Conservation (phyloP, 2,888 invertebrate species). For the Cheilosia variabilis region DNA sequence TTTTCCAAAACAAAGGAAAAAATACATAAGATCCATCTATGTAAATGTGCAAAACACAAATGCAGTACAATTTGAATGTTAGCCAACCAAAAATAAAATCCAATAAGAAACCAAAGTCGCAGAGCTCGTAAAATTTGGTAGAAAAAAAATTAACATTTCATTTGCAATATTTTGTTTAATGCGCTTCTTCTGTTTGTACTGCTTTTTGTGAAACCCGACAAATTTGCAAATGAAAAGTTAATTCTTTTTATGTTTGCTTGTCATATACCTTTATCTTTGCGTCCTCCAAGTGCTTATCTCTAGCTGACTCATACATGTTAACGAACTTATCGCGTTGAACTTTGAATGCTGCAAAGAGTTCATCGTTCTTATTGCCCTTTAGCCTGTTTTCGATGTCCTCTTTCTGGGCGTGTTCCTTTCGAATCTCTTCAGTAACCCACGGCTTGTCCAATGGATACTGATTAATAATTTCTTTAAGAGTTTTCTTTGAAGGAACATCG, state of each 20-base stretch:
- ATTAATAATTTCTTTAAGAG: conserved; percentile 82
- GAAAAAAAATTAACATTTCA: conserved; percentile 44
- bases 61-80: conserved; percentile 11
- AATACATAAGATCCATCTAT: no score
- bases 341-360: conserved; percentile 85
- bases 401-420: conserved; percentile 85
- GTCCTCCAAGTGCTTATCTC: conserved; percentile 85
- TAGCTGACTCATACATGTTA: conserved; percentile 85
- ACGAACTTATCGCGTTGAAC: conserved; percentile 86
- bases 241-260: conserved; percentile 10
- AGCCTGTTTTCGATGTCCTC: conserved; percentile 85
- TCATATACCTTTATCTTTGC: conserved; percentile 81
- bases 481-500: conserved; percentile 78
- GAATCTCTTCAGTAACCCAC: conserved; percentile 86
- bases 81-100: conserved; percentile 7
- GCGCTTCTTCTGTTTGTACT: not conserved
- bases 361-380: conserved; percentile 84
- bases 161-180: conserved; percentile 18
- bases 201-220: conserved; percentile 31
- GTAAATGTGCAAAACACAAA: no score
- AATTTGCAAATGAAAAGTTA: conserved; percentile 47
- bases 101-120: conserved; percentile 8
- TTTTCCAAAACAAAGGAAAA: no score
- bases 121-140: conserved; percentile 24
- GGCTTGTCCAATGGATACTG: conserved; percentile 85